Percentiles rank a stretch among this genome's conserved stretches.
Conservation (phyloP, 1,140 invertebrate species). For the Choristoneura fumiferana region DNA sequence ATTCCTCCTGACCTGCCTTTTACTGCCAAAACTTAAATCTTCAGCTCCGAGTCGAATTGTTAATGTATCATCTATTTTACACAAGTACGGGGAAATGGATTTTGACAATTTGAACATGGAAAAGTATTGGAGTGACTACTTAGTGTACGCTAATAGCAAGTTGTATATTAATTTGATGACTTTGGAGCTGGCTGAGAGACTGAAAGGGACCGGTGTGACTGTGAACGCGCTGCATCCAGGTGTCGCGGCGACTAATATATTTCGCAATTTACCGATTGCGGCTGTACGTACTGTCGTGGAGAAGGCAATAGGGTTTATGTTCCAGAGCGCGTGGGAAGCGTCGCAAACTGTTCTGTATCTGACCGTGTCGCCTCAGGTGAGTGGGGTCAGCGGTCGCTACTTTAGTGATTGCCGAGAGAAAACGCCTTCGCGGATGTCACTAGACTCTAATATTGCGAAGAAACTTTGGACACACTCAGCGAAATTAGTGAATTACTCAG, state of each 20-base stretch:
- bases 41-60: constrained; percentile 90
- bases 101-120: constrained; percentile 88
- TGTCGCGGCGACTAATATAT: constrained; percentile 90
- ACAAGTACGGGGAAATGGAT: constrained; percentile 86
- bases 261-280: constrained; percentile 83
- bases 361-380: constrained; percentile 77
- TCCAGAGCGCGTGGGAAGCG: constrained; percentile 77
- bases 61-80: constrained; percentile 90
- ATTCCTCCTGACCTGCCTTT: constrained; percentile 87
- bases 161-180: constrained; percentile 93
- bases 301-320: constrained; percentile 52
- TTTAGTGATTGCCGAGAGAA: constrained; percentile 78
- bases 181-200: constrained; percentile 86
- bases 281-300: constrained; percentile 44
- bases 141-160: constrained; percentile 91
- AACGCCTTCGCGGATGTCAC: constrained; percentile 58
- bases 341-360: constrained; percentile 81
- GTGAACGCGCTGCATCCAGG: constrained; percentile 95
- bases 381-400: constrained; percentile 79
- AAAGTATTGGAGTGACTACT: constrained; percentile 81
- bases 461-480: constrained; percentile 72
- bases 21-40: constrained; percentile 84
- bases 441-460: constrained; percentile 61
- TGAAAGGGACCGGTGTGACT: constrained; percentile 88
- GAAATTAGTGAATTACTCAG: constrained; percentile 60